Base-by-base conservation (phyloP, 1,140 invertebrate genomes). In the Phortica variegata region DNA sequence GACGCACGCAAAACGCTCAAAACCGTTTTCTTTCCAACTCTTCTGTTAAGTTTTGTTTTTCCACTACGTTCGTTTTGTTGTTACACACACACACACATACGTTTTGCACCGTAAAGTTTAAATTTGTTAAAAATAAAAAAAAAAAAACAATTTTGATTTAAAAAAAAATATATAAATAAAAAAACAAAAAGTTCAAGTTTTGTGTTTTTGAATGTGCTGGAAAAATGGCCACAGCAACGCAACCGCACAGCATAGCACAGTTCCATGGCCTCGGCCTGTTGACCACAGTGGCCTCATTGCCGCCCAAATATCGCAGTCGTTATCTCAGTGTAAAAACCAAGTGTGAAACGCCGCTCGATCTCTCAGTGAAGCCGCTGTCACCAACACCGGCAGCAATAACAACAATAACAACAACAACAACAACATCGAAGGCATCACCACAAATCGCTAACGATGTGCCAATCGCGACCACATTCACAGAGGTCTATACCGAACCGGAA, bases 361-460 rank as follows among this genome's bases (percentile, higher is more conserved):
- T 83, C 21, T 80, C 81, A 12, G 60, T 82, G 1, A 83, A 83
- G 66, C 75, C 79, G 15, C 79, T 79, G 9, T 79, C 79, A 13
- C 80, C 79, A 5, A 38, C 42, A 4, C 16, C 21, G 13, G 37
- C 19, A 8, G 12, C 32, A 2, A 37, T n/a, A 7, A 38, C 36
- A 8, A 20, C 23, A 12, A 29, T 7, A 8, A 3, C 10, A 38
- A 38, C 16, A 38, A 16, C 10, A 15, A 38, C 36, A 8, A 3
- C 13, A 15, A 7, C 18, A n/a, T 15, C 6, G 2, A 17, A 38
- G n/a, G n/a, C 57, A 39, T 58, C 63, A 45, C 62, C 63, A 31
- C 23, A 23, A 29, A 43, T 43, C 15, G 44, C 17, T 2, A 47
- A 43, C 18, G 42, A 50, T n/a, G 48, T 52, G 59, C 61, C 70